Percentiles rank a stretch among this genome's conserved stretches.
phyloP scores from a whole-genome alignment of 2,888 invertebrate genomes.

The Aplocera efformata region DNA sequence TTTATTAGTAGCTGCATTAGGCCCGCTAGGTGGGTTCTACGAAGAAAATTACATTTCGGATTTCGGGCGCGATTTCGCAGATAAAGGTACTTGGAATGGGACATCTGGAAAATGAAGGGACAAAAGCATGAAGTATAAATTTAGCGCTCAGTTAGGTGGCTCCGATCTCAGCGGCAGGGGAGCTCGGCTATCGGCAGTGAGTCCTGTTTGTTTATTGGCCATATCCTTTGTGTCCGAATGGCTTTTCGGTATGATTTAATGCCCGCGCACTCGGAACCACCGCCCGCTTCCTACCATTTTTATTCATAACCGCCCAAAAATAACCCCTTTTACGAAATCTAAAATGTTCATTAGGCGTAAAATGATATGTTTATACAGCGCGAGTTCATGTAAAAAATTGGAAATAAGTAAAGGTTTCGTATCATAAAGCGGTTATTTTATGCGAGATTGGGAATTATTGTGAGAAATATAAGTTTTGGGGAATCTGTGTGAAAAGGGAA shows the following conservation, averaged over 20 bases:
- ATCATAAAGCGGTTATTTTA: constrained; percentile 42
- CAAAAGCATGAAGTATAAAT: constrained; percentile 49
- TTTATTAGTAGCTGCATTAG: constrained; percentile 71
- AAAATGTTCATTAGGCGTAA: constrained; percentile 39
- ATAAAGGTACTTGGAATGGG: constrained; percentile 46
- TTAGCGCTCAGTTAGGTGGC: constrained; percentile 46
- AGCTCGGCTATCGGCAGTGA: constrained; percentile 46
- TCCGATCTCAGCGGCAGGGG: constrained; percentile 32
- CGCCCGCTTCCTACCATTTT: constrained; percentile 47
- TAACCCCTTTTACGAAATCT: constrained; percentile 42
- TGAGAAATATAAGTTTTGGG: constrained; percentile 42
- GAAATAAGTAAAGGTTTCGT: constrained; percentile 34
- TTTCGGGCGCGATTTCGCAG: constrained; percentile 46
- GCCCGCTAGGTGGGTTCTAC: constrained; percentile 47
- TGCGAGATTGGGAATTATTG: constrained; percentile 36
- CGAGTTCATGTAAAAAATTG: constrained; percentile 29
- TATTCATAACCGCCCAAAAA: constrained; percentile 48
- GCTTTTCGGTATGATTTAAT: constrained; percentile 65
- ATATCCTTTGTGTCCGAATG: constrained; percentile 67
- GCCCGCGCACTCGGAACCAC: constrained; percentile 42
- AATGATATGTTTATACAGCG: constrained; percentile 29
- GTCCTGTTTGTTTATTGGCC: constrained; percentile 69
- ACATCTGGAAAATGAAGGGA: constrained; percentile 45
- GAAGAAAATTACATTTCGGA: constrained; percentile 53
- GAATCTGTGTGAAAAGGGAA: constrained; percentile 40